Evolutionary conservation across 2,888 invertebrate species (phyloP).

Genomic region (Trissoscelio sp.): DNA sequence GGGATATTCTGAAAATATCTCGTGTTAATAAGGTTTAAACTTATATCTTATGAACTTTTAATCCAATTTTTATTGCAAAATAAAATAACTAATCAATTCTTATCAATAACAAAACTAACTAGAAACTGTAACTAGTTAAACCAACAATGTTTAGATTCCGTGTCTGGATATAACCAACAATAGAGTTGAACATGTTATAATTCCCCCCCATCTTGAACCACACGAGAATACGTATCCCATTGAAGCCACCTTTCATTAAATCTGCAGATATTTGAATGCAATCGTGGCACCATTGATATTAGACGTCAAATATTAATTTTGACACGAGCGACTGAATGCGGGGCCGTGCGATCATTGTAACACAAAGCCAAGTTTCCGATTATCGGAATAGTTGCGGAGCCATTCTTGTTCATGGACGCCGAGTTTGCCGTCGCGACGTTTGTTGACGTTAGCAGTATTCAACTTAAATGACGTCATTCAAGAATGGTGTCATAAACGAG

Average conservation of each 20-base stretch:
- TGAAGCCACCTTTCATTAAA: constrained; percentile 31
- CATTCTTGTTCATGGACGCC: constrained; percentile 63
- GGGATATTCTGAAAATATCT: too few relatives aligned
- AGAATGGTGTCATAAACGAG: constrained; percentile 68
- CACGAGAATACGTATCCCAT: not conserved
- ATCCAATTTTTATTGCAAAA: too few relatives aligned
- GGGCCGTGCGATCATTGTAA: not conserved
- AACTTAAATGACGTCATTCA: constrained; percentile 62
- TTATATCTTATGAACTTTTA: too few relatives aligned
- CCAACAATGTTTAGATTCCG: not conserved
- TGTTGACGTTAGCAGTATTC: constrained; percentile 67
- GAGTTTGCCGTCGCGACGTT: constrained; percentile 65
- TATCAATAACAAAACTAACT: too few relatives aligned
- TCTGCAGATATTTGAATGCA: constrained; percentile 20
- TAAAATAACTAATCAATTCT: too few relatives aligned
- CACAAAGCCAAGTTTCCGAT: constrained; percentile 42
- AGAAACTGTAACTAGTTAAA: not conserved
- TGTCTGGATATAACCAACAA: constrained; percentile 6
- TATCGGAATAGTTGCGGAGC: constrained; percentile 47
- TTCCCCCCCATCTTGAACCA: not conserved
- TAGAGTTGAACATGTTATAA: constrained; percentile 8
- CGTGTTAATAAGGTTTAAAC: too few relatives aligned
- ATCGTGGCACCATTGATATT: constrained; percentile 9
- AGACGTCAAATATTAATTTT: constrained; percentile 41
- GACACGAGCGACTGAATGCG: constrained; percentile 17